A percentile compares a stretch with the other conserved stretches of the same genome.
phyloP scores from a whole-genome alignment of 2,113 vertebrate species.

The Condylura cristata region DNA sequence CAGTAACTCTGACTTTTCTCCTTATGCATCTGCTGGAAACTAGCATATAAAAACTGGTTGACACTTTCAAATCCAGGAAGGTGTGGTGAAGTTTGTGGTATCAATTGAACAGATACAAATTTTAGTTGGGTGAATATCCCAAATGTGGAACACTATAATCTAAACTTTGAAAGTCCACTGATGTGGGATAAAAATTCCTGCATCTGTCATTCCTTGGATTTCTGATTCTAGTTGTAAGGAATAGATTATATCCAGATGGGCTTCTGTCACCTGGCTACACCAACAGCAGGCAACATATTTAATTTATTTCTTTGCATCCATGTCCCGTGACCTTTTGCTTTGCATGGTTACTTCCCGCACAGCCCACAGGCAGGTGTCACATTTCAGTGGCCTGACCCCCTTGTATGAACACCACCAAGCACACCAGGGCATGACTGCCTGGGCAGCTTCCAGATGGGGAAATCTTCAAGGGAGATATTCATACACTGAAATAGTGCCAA shows the following conservation, averaged over 20 bases:
- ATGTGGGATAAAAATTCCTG: neutral
- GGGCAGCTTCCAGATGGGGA: conserved; percentile 57
- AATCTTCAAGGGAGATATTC: conserved; percentile 35
- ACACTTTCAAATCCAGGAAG: neutral
- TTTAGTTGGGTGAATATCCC: neutral
- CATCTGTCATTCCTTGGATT: conserved; percentile 8
- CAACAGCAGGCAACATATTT: neutral
- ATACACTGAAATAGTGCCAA: conserved; percentile 41
- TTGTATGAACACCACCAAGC: conserved; percentile 36
- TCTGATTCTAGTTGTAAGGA: neutral
- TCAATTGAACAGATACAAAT: neutral
- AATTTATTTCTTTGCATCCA: conserved; percentile 34
- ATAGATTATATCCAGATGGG: conserved; percentile 43
- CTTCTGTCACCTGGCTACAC: conserved; percentile 34
- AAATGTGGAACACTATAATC: neutral
- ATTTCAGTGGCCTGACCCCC: neutral
- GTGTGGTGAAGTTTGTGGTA: neutral
- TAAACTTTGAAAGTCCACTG: neutral
- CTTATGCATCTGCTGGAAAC: neutral
- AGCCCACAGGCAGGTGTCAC: conserved; percentile 44
- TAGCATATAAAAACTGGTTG: neutral
- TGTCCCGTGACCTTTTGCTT: conserved; percentile 17
- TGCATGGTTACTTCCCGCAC: neutral
- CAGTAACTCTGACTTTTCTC: neutral
- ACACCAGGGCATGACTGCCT: neutral